Evolutionary conservation across 2,113 vertebrate genomes (phyloP).

Genomic region (Cyprinus carpio): DNA sequence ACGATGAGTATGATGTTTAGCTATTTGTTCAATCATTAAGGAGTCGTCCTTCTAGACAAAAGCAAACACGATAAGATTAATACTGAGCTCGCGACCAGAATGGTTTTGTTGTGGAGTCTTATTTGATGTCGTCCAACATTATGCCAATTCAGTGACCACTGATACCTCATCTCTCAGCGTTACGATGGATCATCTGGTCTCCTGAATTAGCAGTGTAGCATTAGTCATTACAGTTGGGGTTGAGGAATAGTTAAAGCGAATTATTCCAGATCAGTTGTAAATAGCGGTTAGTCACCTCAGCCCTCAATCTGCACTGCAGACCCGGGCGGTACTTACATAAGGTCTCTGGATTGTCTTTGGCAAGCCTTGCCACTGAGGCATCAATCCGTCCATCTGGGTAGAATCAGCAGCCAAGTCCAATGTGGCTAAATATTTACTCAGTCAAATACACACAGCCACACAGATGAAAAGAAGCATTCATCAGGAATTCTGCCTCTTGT

Average conservation of each 20-base stretch:
- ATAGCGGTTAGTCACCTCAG: constrained; percentile 29
- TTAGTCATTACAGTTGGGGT: background rate
- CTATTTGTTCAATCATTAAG: constrained; percentile 42
- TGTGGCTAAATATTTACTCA: constrained; percentile 93
- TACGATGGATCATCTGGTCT: background rate
- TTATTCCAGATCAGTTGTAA: constrained; percentile 30
- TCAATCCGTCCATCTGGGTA: constrained; percentile 94
- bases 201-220: constrained; percentile 27
- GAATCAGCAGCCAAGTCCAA: constrained; percentile 91
- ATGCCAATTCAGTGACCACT: constrained; percentile 3
- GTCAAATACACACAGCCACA: constrained; percentile 85
- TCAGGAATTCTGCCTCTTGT: constrained; percentile 85
- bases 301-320: constrained; percentile 27
- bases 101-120: background rate
- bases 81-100: background rate
- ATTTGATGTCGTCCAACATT: background rate
- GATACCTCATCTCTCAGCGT: background rate
- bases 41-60: constrained; percentile 20
- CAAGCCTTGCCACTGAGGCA: constrained; percentile 81
- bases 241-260: constrained; percentile 1
- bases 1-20: constrained; percentile 18
- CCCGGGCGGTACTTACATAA: constrained; percentile 50
- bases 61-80: constrained; percentile 11
- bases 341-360: constrained; percentile 82
- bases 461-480: constrained; percentile 94